Evolutionary conservation across 2,888 invertebrate species (phyloP), one percentile per base, ranked within the genome.

Genomic region (Busseola fusca): DNA sequence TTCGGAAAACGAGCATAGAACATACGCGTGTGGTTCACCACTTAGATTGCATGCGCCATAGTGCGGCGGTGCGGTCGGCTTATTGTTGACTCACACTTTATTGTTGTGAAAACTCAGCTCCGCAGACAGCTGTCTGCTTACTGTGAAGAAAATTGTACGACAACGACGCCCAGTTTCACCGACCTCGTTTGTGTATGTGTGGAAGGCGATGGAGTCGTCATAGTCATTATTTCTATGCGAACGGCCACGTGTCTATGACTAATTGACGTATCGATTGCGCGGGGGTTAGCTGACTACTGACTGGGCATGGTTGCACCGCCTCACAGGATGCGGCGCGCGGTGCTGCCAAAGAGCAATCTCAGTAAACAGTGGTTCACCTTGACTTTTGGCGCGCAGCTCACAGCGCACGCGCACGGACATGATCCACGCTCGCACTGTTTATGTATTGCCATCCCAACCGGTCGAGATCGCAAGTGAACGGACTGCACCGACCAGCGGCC

Each of bases 381-480:
- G 94, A 94, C 91, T 93, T 93, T 93, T 90, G 90, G 89, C 89
- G 91, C 90, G 90, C 88, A 57, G 69, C 84, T 79, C 84, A 70
- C 80, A 42, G 73, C 81, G 69, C 74, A 45, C 72, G 73, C 81
- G 69, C 75, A 42, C 74, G 56, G 69, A 72, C 81, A 71, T 78
- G 72, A 66, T 74, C 80, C 81, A 72, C 78, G 81, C 81, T 83
- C 78, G 80, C 80, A 83, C 82, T 87, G 88, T 90, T 87, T 88
- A 86, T 86, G 83, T 89, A 87, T 86, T 85, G 84, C 82, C 88
- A 89, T 87, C 89, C 83, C 86, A 82, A 86, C 87, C 84, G 86
- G 87, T 88, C 89, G 93, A 94, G 93, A 94, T 91, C 92, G 94
- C 89, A 93, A 94, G 94, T 94, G 94, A 94, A 93, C 93, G 93